Base-by-base conservation (phyloP, 2,797 vertebrate genomes). In the Chanos chanos region DNA sequence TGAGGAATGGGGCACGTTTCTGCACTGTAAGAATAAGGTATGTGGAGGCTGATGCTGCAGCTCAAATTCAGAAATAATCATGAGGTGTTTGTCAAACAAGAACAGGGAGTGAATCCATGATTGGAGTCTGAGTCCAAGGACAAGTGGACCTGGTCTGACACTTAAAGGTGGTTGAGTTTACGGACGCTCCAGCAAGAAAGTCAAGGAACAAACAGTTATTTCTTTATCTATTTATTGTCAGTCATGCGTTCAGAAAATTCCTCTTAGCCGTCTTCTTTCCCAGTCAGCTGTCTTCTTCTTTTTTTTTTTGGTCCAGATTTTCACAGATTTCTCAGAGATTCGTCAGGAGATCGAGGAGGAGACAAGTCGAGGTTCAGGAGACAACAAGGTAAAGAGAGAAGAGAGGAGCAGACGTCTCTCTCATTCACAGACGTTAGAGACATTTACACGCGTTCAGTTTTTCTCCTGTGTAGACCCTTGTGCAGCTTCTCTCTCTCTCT, bases 1-100 rank as follows among this genome's bases (percentile, higher is more conserved):
- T 50, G 91, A 93, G 58, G 90, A 93, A 81, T 92, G 91, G 91
- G 91, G 88, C 5, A 91, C 82, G 3, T 92, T 93, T 41, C 77
- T 92, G 60, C 91, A 93, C 75, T 86, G 85, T 77, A 92, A 92
- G 66, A 88, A 86, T 68, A 87, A 92, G 89, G 91, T 92, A 81
- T 52, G 27, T n/a, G n/a, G n/a, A n/a, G n/a, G n/a, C n/a, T 1
- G 4, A 15, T 5, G 25, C 47, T 19, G n/a, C n/a, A n/a, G n/a
- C n/a, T n/a, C n/a, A n/a, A n/a, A n/a, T n/a, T n/a, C n/a, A n/a
- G n/a, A n/a, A n/a, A n/a, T n/a, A n/a, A n/a, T n/a, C n/a, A n/a
- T n/a, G n/a, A n/a, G n/a, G n/a, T n/a, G n/a, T n/a, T n/a, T n/a
- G n/a, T n/a, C n/a, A n/a, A n/a, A n/a, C n/a, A n/a, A n/a, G n/a